These are phyloP conservation scores for Spilosoma lubricipeda DNA, from an alignment of 2,888 invertebrate species.

Conservation along the genomic window DNA sequence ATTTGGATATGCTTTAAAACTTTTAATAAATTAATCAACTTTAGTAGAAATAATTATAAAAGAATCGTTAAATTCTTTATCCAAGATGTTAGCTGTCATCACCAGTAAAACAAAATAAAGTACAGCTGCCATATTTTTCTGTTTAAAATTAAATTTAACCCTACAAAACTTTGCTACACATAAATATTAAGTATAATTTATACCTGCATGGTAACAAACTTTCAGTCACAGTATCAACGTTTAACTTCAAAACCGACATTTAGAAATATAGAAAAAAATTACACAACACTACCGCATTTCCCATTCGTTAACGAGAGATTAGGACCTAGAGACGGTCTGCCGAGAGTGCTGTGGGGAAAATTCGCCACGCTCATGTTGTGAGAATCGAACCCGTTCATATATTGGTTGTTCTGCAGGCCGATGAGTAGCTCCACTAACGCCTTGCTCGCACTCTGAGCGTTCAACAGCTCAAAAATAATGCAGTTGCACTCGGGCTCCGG, in stretches of 20 bases:
- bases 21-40: background rate
- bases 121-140: background rate
- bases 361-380: slow-evolving; percentile 54
- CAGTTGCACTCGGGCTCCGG: slow-evolving; percentile 82
- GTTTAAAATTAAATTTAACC: background rate
- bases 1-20: background rate
- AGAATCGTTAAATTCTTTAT: background rate
- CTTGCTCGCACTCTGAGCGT: slow-evolving; percentile 79
- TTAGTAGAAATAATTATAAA: background rate
- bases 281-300: slow-evolving; percentile 81
- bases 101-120: background rate
- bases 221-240: slow-evolving; percentile 53
- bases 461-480: slow-evolving; percentile 77
- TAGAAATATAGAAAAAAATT: slow-evolving; percentile 48
- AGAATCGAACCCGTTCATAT: slow-evolving; percentile 75
- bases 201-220: slow-evolving; percentile 49
- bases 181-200: slow-evolving; percentile 41
- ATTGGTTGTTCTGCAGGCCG: slow-evolving; percentile 81
- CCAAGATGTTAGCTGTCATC: background rate
- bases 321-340: slow-evolving; percentile 67
- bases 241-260: slow-evolving; percentile 47
- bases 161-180: slow-evolving; percentile 38
- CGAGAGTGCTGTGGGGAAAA: slow-evolving; percentile 69
- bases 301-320: slow-evolving; percentile 79
- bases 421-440: slow-evolving; percentile 80